phyloP scores from a whole-genome alignment of 2,113 vertebrate species.

The Barbus barbus region DNA sequence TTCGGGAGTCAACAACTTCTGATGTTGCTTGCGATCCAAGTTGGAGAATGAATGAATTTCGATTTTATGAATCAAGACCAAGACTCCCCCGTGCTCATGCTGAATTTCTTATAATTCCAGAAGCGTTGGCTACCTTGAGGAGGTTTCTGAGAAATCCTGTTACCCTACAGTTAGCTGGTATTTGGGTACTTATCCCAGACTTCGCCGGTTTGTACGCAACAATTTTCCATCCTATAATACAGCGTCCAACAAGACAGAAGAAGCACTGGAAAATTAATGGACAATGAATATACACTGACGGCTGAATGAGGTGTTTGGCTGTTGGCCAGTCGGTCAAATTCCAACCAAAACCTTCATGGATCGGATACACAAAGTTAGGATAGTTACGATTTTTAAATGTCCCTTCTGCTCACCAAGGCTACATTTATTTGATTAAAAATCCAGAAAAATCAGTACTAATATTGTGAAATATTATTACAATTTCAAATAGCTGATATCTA shows the following conservation, averaged over 20 bases:
- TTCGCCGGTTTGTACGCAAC: neutral
- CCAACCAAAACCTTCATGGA: neutral
- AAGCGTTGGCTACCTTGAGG: neutral
- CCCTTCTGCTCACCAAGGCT: neutral
- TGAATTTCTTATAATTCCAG: slow-evolving; percentile 26
- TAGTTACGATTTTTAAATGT: neutral
- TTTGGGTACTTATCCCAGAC: neutral
- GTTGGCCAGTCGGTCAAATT: too few species aligned
- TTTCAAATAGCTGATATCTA: neutral
- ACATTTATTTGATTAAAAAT: neutral
- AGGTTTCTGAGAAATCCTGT: slow-evolving; percentile 34
- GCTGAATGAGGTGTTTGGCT: too few species aligned
- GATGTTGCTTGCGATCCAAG: slow-evolving; percentile 25
- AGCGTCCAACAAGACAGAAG: neutral
- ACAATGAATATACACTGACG: neutral
- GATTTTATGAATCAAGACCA: slow-evolving; percentile 47
- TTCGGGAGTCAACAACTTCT: slow-evolving; percentile 55
- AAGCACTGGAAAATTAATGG: neutral
- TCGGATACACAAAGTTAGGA: neutral
- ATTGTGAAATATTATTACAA: neutral
- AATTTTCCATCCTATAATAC: neutral
- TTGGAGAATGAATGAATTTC: slow-evolving; percentile 50
- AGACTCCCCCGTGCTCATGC: neutral
- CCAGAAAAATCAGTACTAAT: neutral
- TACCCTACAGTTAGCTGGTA: neutral